Evolutionary conservation across 2,113 vertebrate genomes (phyloP).

Genomic region (Rhea americana): DNA sequence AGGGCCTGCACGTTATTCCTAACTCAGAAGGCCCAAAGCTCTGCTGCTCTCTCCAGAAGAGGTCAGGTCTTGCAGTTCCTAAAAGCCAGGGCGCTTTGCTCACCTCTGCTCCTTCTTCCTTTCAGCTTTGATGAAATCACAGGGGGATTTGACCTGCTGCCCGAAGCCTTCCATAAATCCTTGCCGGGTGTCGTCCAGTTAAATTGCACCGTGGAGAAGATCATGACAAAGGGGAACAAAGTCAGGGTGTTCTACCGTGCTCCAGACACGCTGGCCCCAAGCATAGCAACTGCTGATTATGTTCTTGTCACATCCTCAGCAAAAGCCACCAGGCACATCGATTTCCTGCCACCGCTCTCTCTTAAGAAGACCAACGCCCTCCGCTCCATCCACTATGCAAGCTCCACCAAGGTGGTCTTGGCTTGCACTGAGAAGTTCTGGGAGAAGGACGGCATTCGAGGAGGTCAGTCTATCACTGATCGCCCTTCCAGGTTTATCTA

Average conservation of each 20-base stretch:
- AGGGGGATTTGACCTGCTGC: constrained; percentile 59
- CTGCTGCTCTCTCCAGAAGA: accelerated
- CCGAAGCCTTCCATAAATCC: not conserved
- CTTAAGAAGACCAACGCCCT: constrained; percentile 76
- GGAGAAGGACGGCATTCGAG: constrained; percentile 79
- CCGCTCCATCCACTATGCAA: constrained; percentile 79
- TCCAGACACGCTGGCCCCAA: accelerated
- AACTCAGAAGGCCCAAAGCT: not conserved
- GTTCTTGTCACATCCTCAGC: constrained; percentile 77
- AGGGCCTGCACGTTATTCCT: not conserved
- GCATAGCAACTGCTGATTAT: constrained; percentile 22
- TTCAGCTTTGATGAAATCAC: constrained; percentile 58
- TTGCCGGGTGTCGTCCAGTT: not conserved
- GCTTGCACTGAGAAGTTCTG: constrained; percentile 82
- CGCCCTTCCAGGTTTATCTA: constrained; percentile 81
- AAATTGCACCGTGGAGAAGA: not conserved
- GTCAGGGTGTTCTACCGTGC: not conserved
- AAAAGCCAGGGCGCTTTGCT: accelerated
- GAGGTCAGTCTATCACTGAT: constrained; percentile 82
- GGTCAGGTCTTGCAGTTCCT: accelerated
- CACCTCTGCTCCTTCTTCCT: not conserved
- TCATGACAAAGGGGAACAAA: not conserved
- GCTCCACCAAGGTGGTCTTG: constrained; percentile 80
- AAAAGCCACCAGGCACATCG: constrained; percentile 80
- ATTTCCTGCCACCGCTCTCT: constrained; percentile 78